Base-by-base conservation (phyloP, 2,797 vertebrate genomes). In the Sebastes trivittatus region DNA sequence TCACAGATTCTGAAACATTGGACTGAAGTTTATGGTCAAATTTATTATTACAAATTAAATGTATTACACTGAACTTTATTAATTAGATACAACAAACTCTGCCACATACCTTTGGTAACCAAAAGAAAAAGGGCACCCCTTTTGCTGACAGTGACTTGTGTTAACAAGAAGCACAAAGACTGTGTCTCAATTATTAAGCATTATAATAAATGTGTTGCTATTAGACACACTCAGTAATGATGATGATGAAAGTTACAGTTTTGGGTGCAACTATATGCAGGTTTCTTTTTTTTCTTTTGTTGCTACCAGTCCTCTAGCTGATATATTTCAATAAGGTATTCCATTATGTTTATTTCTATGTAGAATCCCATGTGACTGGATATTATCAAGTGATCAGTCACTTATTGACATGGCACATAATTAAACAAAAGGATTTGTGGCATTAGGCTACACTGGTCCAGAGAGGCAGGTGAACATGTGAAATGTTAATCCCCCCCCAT, bases 401-500 rank as follows among this genome's bases (percentile, higher is more conserved):
- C 49, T 52, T 4, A 13, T 32, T 46, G 16, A 14, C 8, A 27
- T 59, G 42, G 6, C 42, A 46, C 14, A 32, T 49, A 58, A 65
- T 32, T 36, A 61, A 25, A 62, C 6, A 30, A 34, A 27, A 46
- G 0, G 10, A 63, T 36, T 34, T 11, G 18, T 38, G 34, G 2
- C 23, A 23, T 42, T 4, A 20, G 4, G 14, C 20, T 22, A 1
- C 27, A 20, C 23, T n/a, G 9, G 1, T 62, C 7, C n/a, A 20
- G 25, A 49, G 27, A 4, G 34, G 14, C 32, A 58, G 30, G 25
- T 32, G 27, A 60, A 49, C 29, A 66, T 6, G 60, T 87, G 76
- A 68, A 80, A 80, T 63, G 25, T 69, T 14, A 77, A 78, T 14
- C 32, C 46, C 55, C 16, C n/a, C 8, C 7, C 23, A 11, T 79